Base-by-base conservation (phyloP, 2,113 vertebrate genomes). In the Thalassarche chlororhynchos region DNA sequence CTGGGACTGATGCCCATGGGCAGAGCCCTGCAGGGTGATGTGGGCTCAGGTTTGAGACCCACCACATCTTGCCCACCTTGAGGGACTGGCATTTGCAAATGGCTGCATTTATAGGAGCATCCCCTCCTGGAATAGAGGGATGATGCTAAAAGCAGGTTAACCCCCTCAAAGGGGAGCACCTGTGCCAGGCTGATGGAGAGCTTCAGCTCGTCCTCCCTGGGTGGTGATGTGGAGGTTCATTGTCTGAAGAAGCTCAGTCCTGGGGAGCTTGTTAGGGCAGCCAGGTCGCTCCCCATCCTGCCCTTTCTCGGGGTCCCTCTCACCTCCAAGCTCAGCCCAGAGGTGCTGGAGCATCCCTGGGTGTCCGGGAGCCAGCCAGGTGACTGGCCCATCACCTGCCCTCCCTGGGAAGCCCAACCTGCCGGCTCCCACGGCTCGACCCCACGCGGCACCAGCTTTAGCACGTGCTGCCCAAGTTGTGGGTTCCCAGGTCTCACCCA, bases 141-240 rank as follows among this genome's bases (percentile, higher is more conserved):
- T 18, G 38, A 14, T 24, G 40, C 71, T 10, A 8, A 57, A 25
- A 84, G 40, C 44, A 40, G 49, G 6, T 87, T 68, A 65, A 61
- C 34, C 42, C 34, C 42, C 17, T 47, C 26, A 23, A 36, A 93
- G 23, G 57, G 23, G 26, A 84, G 17, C 1, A 0, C 13, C 14
- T 29, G 34, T 55, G n/a, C 44, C 74, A 68, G 57, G 46, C 81
- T 61, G 47, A 11, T 23, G 57, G n/a, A n/a, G 34, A 36, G 29
- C 68, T 55, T 55, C 0, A 0, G 60, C 31, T 44, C 34, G 2
- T 57, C 0, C 0, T 2, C 32, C 24, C 14, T 5, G 1, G 15
- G 36, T 74, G 44, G 8, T 20, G 68, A 6, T 65, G 65, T 14
- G 19, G 19, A 44, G 36, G 17, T 31, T 69, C 19, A 2, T 21